Base-by-base conservation (phyloP, 53 echinoderm and acorn worm genomes). In the Stichopus horrens region DNA sequence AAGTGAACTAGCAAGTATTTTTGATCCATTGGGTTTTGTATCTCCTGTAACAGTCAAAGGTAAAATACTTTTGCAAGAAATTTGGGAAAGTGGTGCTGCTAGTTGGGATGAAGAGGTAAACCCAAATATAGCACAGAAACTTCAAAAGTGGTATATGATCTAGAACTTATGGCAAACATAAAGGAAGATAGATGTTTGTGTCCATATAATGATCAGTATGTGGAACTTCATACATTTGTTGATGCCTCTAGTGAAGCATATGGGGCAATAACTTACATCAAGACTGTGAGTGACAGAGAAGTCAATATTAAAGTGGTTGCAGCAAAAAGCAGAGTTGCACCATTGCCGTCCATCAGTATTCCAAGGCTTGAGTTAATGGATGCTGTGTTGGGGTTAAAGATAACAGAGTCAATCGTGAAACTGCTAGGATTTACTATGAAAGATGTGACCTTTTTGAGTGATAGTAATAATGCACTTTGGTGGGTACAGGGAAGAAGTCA, bases 161-260 rank as follows among this genome's bases (percentile, higher is more conserved):
- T 23, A 52, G 73, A 86, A 23, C 5, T 54, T 11, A 19, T 86
- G 19, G 4, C 20, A 14, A 16, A 86, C 7, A 73, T 86, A 21
- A 65, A 55, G 18, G 74, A 73, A 37, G 57, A 54, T 20, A 86
- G 73, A 74, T 86, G 86, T 73, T 86, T 86, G 74, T 86, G 73
- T 53, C 74, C 21, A 74, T 9, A 53, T 9, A 21, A 74, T 21
- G 37, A 52, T 13, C 7, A 52, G 21, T 4, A 55, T 52, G 67
- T 65, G 2, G 76, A 76, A 52, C 20, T 86, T 8, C 87, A 86
- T 55, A 86, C 87, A 21, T 86, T 86, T 54, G 87, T 86, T 5
- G 87, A 86, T 56, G 87, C 87, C n/a, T 89, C 83, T 7, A 11
- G 22, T 8, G 75, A 74, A 6, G 90, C 90, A 37, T 89, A 89